A percentile compares a stretch with the other conserved stretches of the same genome.
These are phyloP conservation scores for Orius insidiosus DNA, from an alignment of 1,140 invertebrate species.

Conservation along the genomic window DNA sequence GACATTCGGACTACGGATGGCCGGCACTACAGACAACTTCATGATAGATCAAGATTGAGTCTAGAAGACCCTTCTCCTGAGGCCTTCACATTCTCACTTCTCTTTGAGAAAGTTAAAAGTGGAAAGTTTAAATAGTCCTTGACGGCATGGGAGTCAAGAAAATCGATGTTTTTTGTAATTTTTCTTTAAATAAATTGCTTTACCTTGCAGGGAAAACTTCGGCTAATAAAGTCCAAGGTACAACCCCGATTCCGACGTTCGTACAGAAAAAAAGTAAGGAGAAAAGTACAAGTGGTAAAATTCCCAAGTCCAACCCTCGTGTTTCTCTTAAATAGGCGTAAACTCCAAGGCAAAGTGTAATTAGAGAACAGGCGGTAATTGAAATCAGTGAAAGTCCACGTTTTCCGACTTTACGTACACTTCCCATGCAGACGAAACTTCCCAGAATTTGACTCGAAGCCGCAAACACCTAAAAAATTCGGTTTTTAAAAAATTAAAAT, in stretches of 20 bases:
- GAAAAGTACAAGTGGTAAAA: slow-evolving; percentile 19
- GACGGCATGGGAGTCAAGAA: too few relatives aligned
- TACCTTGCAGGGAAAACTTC: slow-evolving; percentile 23
- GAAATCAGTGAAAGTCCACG: slow-evolving; percentile 25
- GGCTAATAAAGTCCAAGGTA: slow-evolving; percentile 22
- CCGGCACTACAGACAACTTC: too few relatives aligned
- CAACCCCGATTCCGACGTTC: slow-evolving; percentile 18
- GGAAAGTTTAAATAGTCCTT: too few relatives aligned
- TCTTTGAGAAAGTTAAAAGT: too few relatives aligned
- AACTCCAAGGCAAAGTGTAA: slow-evolving; percentile 13
- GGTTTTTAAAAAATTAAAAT: too few relatives aligned
- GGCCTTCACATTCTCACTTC: too few relatives aligned
- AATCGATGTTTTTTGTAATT: not conserved
- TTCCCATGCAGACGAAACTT: slow-evolving; percentile 14
- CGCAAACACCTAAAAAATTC: slow-evolving; percentile 14
- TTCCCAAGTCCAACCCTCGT: slow-evolving; percentile 7
- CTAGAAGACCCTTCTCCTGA: too few relatives aligned
- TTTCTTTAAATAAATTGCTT: slow-evolving; percentile 3
- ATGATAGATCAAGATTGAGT: too few relatives aligned
- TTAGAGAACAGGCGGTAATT: slow-evolving; percentile 19
- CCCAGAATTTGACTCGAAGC: slow-evolving; percentile 14
- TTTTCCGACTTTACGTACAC: slow-evolving; percentile 23
- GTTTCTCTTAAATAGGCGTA: slow-evolving; percentile 14
- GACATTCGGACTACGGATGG: too few relatives aligned
- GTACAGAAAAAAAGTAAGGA: slow-evolving; percentile 17